These are phyloP conservation scores for Pleuronectes platessa DNA, from an alignment of 2,113 vertebrate species.

Conservation along the genomic window DNA sequence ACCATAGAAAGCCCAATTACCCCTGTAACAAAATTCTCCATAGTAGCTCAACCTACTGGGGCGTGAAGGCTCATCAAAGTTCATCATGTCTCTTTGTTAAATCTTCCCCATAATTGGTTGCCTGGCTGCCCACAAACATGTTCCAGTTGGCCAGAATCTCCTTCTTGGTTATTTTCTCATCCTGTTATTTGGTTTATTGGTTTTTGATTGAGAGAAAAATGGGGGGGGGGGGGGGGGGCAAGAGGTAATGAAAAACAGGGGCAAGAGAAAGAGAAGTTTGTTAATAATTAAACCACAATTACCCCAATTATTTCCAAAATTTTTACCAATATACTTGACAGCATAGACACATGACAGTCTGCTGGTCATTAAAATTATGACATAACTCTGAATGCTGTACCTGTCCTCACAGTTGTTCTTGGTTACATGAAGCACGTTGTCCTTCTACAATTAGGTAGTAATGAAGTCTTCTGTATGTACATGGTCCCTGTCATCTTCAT, in stretches of 20 bases:
- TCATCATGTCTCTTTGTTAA: conserved; percentile 90
- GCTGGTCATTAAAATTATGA: neutral
- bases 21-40: conserved; percentile 1
- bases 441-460: too few species aligned
- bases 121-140: conserved; percentile 96
- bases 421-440: too few species aligned
- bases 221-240: too few species aligned
- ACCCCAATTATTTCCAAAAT: conserved; percentile 25
- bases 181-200: conserved; percentile 76
- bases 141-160: conserved; percentile 94
- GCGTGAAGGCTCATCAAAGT: conserved; percentile 80
- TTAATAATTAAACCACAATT: conserved; percentile 67
- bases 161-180: conserved; percentile 89
- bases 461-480: too few species aligned
- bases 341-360: conserved; percentile 6
- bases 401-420: too few species aligned
- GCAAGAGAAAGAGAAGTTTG: conserved; percentile 21
- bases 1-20: neutral
- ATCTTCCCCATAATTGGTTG: conserved; percentile 94
- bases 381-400: neutral
- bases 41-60: too few species aligned
- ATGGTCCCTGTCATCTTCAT: too few species aligned
- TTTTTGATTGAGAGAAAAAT: conserved; percentile 40
- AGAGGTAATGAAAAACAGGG: neutral
- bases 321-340: neutral